Evolutionary conservation across 2,113 vertebrate genomes (phyloP).

Genomic region (Trogon surrucura): DNA sequence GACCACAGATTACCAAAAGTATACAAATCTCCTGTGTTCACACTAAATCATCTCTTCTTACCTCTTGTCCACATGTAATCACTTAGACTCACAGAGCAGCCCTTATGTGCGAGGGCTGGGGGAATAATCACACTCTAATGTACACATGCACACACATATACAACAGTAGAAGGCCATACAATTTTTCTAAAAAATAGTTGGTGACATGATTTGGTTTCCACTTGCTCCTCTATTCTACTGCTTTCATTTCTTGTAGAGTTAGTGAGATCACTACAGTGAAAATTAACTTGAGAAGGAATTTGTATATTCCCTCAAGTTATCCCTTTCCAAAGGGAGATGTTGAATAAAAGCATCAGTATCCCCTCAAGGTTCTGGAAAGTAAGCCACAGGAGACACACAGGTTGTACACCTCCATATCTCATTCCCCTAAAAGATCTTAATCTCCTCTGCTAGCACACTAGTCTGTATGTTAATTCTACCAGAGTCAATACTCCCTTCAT

Average conservation of each 20-base stretch:
- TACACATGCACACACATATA: background rate
- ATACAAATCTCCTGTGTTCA: slow-evolving; percentile 25
- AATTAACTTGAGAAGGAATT: slow-evolving; percentile 4
- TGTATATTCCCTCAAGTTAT: background rate
- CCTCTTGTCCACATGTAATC: slow-evolving; percentile 2
- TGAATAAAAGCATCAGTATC: background rate
- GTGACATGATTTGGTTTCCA: background rate
- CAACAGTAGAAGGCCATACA: background rate
- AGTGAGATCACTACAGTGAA: background rate
- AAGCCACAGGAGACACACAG: background rate
- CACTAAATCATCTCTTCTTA: slow-evolving; percentile 7
- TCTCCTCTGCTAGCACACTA: background rate
- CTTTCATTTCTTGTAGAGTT: background rate
- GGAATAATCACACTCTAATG: background rate
- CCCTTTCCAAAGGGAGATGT: background rate
- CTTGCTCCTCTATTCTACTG: background rate
- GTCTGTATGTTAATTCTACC: background rate
- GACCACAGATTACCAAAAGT: background rate
- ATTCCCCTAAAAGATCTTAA: background rate
- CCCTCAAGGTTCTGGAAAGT: background rate
- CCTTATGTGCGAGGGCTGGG: background rate
- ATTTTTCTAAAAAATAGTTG: background rate
- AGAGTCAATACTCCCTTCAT: background rate
- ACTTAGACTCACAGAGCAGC: background rate
- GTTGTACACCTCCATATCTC: background rate